These are phyloP conservation scores for Heterotilapia buettikoferi DNA, from an alignment of 2,113 vertebrate genomes.

Conservation along the genomic window DNA sequence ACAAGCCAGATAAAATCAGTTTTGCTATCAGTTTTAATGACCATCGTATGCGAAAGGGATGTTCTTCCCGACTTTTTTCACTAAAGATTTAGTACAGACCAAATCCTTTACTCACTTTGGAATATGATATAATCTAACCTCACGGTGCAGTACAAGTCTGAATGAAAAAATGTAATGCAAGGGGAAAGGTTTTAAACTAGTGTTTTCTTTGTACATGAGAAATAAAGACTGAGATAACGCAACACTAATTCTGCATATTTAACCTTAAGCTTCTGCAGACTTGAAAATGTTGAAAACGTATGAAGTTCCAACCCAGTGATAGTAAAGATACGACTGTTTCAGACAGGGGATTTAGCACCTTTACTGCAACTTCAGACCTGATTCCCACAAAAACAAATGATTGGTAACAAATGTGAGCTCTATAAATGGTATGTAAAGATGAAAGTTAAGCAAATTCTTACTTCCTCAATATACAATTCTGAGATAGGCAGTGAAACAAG, in stretches of 20 bases:
- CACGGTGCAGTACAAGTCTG: background rate
- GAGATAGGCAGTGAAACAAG: background rate
- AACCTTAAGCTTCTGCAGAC: background rate
- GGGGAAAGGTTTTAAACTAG: background rate
- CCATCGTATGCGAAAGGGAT: background rate
- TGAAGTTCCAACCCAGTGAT: background rate
- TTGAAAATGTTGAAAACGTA: background rate
- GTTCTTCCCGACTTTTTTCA: background rate
- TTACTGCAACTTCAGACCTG: background rate
- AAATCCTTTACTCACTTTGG: background rate
- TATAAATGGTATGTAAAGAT: background rate
- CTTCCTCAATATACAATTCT: background rate
- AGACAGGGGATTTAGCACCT: background rate
- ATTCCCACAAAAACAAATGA: background rate
- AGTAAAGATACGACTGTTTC: background rate
- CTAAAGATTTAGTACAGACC: background rate
- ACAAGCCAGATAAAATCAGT: background rate
- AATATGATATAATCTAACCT: background rate
- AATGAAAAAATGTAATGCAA: background rate
- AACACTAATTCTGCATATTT: background rate
- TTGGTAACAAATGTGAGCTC: background rate
- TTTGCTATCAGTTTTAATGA: background rate
- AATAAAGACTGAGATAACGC: background rate
- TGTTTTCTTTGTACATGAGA: background rate
- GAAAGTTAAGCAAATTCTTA: background rate